Percentiles rank a stretch among this genome's conserved stretches.
Evolutionary conservation across 1,140 invertebrate genomes (phyloP).

Genomic region (Drosophila repletoides): DNA sequence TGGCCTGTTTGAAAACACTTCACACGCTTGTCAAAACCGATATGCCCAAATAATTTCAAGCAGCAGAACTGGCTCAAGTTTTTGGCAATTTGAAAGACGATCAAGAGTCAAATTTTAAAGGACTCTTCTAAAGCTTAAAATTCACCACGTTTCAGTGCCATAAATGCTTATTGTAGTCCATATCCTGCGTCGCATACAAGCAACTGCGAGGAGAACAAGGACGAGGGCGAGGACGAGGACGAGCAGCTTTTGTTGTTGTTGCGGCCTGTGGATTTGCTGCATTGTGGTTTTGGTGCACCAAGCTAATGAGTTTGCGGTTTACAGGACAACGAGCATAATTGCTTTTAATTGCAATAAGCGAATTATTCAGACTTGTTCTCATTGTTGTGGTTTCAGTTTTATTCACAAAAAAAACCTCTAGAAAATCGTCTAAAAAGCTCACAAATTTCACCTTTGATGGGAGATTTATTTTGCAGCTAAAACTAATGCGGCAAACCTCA

Average conservation of each 20-base stretch:
- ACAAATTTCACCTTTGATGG: background rate
- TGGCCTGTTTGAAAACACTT: slow-evolving; percentile 61
- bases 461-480: too few species aligned
- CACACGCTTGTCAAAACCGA: slow-evolving; percentile 63
- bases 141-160: background rate
- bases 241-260: slow-evolving; percentile 29
- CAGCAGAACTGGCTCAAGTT: slow-evolving; percentile 23
- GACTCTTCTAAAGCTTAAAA: background rate
- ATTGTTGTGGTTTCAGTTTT: background rate
- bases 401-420: background rate
- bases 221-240: too few species aligned
- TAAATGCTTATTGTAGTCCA: background rate
- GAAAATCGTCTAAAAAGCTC: background rate
- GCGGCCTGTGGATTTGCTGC: slow-evolving; percentile 58
- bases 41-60: slow-evolving; percentile 28
- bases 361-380: slow-evolving; percentile 68
- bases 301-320: slow-evolving; percentile 79
- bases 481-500: too few species aligned
- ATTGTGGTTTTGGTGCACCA: slow-evolving; percentile 73
- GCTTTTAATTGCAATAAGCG: slow-evolving; percentile 78
- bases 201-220: too few species aligned
- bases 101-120: slow-evolving; percentile 2
- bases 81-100: slow-evolving; percentile 27
- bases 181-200: too few species aligned
- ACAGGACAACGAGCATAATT: slow-evolving; percentile 70